Base-by-base conservation (phyloP, 1,140 invertebrate species). In the Drosophila willistoni region DNA sequence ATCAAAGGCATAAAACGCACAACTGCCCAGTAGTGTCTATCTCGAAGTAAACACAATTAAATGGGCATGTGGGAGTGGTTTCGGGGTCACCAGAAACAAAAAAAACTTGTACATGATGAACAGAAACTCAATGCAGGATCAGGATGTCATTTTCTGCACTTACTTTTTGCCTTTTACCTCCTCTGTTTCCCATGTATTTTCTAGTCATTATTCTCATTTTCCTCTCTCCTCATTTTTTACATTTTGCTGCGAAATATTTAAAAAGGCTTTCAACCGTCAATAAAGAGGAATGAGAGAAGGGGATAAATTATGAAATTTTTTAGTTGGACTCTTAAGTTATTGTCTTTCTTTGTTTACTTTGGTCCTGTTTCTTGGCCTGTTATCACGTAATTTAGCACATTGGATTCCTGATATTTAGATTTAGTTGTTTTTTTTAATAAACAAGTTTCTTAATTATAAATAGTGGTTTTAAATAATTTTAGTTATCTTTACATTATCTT, bases 141-240 rank as follows among this genome's bases (percentile, higher is more conserved):
- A 66, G 72, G 68, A 82, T 83, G 83, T 83, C 82, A 83, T 79
- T 79, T 69, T 71, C 55, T 73, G 82, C 79, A 82, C 79, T 86
- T 68, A 57, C 44, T n/a, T 12, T 22, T 22, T 51, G 17, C 13
- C 17, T 19, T n/a, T 17, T 47, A 10, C 14, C 36, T 4, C 36
- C 79, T 73, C 79, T 66, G 67, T 62, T 76, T 66, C 67, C 47
- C 67, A 66, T 73, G 71, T 86, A 73, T 59, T 87, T 71, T 73
- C 34, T 34, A 68, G 79, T 79, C 75, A 86, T 82, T 86, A 87
- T 78, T 66, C 69, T 61, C 17, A 41, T 19, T 67, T 22, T 67
- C 41, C 9, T 51, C 17, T 39, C 44, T 5, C 34, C 72, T 73
- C 76, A 66, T 25, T 25, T 62, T 77, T 68, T 66, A 39, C 64